Evolutionary conservation across 2,888 invertebrate genomes (phyloP).

Genomic region (Cryptus viduatorius): DNA sequence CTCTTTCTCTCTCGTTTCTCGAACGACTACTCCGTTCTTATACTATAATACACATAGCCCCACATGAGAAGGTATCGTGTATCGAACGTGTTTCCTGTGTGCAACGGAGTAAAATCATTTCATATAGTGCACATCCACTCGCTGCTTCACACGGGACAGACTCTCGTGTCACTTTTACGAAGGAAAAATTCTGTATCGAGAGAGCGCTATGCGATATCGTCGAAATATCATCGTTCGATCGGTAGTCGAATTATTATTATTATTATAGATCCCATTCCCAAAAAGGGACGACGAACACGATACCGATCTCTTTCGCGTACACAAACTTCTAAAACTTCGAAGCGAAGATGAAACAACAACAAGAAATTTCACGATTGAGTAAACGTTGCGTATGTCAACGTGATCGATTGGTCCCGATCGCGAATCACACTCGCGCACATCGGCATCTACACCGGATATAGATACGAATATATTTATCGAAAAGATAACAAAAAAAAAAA

Average conservation of each 20-base stretch:
- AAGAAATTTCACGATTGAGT: not conserved
- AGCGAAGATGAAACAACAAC: not conserved
- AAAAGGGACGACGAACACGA: not conserved
- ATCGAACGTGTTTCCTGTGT: slow-evolving; percentile 64
- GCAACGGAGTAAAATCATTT: slow-evolving; percentile 36
- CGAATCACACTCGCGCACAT: not conserved
- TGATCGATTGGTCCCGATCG: not conserved
- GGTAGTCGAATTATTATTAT: not conserved
- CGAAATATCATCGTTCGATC: not conserved
- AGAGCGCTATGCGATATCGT: not conserved
- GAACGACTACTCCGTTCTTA: not conserved
- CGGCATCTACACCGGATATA: not conserved
- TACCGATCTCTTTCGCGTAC: not conserved
- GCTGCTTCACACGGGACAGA: not conserved
- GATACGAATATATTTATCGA: not conserved
- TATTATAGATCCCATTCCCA: not conserved
- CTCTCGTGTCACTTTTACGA: not conserved
- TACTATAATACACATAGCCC: slow-evolving; percentile 38
- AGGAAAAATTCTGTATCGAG: not conserved
- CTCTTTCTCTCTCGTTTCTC: too few relatives aligned
- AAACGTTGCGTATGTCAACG: not conserved
- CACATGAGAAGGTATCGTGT: slow-evolving; percentile 51
- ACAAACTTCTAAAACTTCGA: not conserved
- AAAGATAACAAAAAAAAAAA: not conserved
- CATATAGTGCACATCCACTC: slow-evolving; percentile 8